These are phyloP conservation scores for Gastrophryne carolinensis DNA, from an alignment of 2,797 vertebrate species.

Conservation along the genomic window DNA sequence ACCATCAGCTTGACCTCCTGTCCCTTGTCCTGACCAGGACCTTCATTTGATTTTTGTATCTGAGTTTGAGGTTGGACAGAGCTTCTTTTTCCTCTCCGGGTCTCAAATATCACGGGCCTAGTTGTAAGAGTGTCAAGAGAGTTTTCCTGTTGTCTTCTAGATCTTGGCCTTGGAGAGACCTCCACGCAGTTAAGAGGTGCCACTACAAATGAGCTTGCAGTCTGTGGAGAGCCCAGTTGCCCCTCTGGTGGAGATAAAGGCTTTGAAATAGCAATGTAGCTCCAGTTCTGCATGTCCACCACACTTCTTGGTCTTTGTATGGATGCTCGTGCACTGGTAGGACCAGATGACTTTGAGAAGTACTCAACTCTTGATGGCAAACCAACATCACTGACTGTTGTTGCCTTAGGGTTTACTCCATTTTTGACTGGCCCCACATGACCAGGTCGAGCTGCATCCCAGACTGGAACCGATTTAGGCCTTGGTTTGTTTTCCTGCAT, in stretches of 20 bases:
- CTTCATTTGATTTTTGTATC: background rate
- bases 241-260: constrained; percentile 1
- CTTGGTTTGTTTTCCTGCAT: background rate
- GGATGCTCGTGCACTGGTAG: background rate
- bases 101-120: background rate
- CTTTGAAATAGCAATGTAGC: constrained; percentile 47
- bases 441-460: background rate
- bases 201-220: background rate
- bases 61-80: background rate
- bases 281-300: background rate
- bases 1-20: background rate
- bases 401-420: constrained; percentile 25
- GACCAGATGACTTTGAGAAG: background rate
- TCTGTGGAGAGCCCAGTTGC: background rate
- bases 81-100: background rate
- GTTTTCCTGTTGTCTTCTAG: no score
- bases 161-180: background rate
- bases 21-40: background rate
- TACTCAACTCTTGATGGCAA: background rate
- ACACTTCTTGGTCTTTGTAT: background rate
- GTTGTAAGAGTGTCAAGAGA: background rate
- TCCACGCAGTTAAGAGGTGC: background rate
- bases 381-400: background rate
- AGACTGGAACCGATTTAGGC: background rate
- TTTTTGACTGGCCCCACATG: constrained; percentile 41